These are phyloP conservation scores for Emydocephalus ijimae DNA, from an alignment of 2,113 vertebrate genomes.

Conservation along the genomic window DNA sequence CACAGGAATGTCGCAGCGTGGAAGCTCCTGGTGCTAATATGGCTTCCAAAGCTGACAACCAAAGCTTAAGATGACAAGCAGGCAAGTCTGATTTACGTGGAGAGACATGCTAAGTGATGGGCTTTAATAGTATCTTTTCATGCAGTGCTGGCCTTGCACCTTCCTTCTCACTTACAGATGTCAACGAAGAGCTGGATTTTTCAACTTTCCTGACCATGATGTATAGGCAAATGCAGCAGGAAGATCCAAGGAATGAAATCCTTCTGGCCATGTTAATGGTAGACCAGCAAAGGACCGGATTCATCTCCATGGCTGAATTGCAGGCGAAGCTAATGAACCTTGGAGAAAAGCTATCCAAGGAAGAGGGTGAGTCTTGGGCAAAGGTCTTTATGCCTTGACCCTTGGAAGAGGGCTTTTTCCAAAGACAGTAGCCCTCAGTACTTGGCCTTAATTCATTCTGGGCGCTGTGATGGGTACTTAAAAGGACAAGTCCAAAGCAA, in stretches of 20 bases:
- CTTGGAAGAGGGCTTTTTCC: not conserved
- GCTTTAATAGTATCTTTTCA: not conserved
- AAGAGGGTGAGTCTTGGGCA: conserved; percentile 77
- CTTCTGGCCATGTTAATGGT: conserved; percentile 87
- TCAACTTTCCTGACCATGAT: conserved; percentile 92
- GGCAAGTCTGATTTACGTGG: not conserved
- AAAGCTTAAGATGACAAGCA: not conserved
- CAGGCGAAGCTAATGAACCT: conserved; percentile 84
- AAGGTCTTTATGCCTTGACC: not conserved
- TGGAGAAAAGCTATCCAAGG: conserved; percentile 87
- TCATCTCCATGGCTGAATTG: conserved; percentile 78
- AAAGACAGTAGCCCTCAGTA: not conserved
- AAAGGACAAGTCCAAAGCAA: not conserved
- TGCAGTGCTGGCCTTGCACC: not conserved
- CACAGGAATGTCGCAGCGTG: no score
- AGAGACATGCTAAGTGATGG: no score
- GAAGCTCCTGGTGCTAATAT: no score
- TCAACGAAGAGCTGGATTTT: conserved; percentile 85
- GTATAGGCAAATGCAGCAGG: conserved; percentile 88
- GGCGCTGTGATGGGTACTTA: not conserved
- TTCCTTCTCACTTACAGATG: conserved; percentile 67
- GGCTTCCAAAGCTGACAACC: no score
- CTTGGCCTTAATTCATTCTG: not conserved
- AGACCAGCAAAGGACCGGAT: conserved; percentile 84
- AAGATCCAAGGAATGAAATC: conserved; percentile 86